Evolutionary conservation across 2,113 vertebrate genomes (phyloP), one percentile per base, ranked within the genome.

Genomic region (Craseonycteris thonglongyai): DNA sequence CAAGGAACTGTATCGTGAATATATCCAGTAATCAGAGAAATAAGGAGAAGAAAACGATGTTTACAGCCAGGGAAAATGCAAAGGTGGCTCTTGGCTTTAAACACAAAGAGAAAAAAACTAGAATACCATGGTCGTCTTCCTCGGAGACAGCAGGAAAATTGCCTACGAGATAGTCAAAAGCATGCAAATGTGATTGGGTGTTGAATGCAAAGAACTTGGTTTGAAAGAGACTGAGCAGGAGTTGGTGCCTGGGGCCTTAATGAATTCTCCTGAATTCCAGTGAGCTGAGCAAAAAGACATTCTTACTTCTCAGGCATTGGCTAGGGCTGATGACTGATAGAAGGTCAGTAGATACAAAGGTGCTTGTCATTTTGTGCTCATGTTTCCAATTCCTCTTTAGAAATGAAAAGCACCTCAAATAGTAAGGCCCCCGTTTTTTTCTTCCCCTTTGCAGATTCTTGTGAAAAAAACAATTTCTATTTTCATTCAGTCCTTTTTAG

Each of bases 111-210:
- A 49, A 63, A 61, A 51, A 93, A 82, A 86, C 9, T 30, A 81
- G 90, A 90, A 80, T 66, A 93, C 76, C 45, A 92, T 93, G 75
- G 95, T 96, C n/a, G n/a, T 96, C 96, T 93, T 92, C 45, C 47
- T 81, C 42, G 72, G 89, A 54, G 84, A 87, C 90, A 90, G 96
- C 94, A 81, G 88, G 87, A 59, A 87, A 84, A 94, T 95, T 68
- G 93, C 54, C 88, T 56, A 72, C 68, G 56, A 93, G 54, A 47
- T 92, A 92, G 90, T 90, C 42, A 88, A 93, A 97, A 85, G 49
- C 76, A 97, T 97, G 97, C 75, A 97, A 97, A 97, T 97, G 95
- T 97, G 96, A 97, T 97, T 97, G 96, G 90, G 84, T 96, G 92
- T 90, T 96, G 96, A 96, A 96, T 97, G 90, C 81, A 96, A 97